Evolutionary conservation across 2,888 invertebrate species (phyloP).

Genomic region (Apomyelois bistriatella): DNA sequence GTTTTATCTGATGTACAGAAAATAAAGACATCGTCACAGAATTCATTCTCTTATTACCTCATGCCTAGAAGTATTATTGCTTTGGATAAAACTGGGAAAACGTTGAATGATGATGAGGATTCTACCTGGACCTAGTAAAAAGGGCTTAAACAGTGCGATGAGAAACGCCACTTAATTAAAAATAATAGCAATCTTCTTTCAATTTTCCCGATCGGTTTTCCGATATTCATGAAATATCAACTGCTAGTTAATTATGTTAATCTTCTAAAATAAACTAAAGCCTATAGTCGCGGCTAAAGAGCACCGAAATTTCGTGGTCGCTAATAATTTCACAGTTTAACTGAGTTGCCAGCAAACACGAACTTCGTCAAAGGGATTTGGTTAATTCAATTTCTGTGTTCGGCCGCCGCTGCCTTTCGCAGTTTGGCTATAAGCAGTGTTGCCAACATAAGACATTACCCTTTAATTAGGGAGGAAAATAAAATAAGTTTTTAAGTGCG

Average conservation of each 20-base stretch:
- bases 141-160: not conserved
- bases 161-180: not conserved
- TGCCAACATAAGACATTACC: not conserved
- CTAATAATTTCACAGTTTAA: constrained; percentile 57
- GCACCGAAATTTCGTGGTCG: constrained; percentile 36
- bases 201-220: not conserved
- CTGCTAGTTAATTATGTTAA: constrained; percentile 25
- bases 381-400: constrained; percentile 66
- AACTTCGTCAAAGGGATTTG: constrained; percentile 64
- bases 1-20: too few relatives aligned
- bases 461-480: not conserved
- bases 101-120: too few relatives aligned
- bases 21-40: too few relatives aligned
- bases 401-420: constrained; percentile 50
- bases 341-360: constrained; percentile 53
- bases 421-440: constrained; percentile 37
- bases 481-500: not conserved
- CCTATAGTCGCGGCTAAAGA: constrained; percentile 32
- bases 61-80: too few relatives aligned
- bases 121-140: too few relatives aligned
- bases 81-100: too few relatives aligned
- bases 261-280: constrained; percentile 33
- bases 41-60: too few relatives aligned
- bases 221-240: constrained; percentile 7
- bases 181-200: constrained; percentile 8